These are phyloP conservation scores for Gryon sp. DNA, from an alignment of 1,140 invertebrate species.

Conservation along the genomic window DNA sequence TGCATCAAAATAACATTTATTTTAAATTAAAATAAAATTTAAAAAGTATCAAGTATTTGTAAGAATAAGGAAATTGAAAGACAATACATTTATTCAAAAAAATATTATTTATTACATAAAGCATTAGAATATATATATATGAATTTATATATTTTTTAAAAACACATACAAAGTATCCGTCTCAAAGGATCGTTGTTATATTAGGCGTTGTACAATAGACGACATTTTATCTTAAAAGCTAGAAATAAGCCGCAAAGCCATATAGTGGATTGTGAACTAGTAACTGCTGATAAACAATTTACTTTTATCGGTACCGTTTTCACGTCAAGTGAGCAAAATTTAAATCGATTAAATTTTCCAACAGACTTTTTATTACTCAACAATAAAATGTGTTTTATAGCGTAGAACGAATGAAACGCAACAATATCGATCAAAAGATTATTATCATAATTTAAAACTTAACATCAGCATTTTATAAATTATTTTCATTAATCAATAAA, in stretches of 20 bases:
- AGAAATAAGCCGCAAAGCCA: constrained; percentile 49
- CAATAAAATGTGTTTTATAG: too few relatives aligned
- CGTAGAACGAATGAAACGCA: too few relatives aligned
- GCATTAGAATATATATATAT: constrained; percentile 55
- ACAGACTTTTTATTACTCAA: too few relatives aligned
- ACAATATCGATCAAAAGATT: constrained; percentile 17
- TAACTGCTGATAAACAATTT: constrained; percentile 22
- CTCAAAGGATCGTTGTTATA: constrained; percentile 24
- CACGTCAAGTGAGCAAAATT: constrained; percentile 29
- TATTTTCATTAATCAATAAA: too few relatives aligned
- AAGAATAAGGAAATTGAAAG: too few relatives aligned
- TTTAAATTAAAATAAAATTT: too few relatives aligned
- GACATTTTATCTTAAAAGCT: constrained; percentile 40
- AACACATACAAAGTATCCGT: constrained; percentile 55
- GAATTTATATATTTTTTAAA: constrained; percentile 62
- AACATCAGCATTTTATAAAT: too few relatives aligned
- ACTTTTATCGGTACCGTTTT: constrained; percentile 10
- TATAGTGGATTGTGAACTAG: constrained; percentile 43
- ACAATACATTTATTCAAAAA: constrained; percentile 21
- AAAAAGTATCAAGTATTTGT: too few relatives aligned
- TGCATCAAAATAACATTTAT: too few relatives aligned
- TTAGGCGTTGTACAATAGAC: constrained; percentile 41
- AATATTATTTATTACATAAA: constrained; percentile 53
- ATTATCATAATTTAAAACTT: too few relatives aligned
- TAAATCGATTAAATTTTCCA: constrained; percentile 20